Percentiles rank a stretch among this genome's conserved stretches.
phyloP scores from a whole-genome alignment of 2,888 invertebrate genomes.

The Yponomeuta evonymella region DNA sequence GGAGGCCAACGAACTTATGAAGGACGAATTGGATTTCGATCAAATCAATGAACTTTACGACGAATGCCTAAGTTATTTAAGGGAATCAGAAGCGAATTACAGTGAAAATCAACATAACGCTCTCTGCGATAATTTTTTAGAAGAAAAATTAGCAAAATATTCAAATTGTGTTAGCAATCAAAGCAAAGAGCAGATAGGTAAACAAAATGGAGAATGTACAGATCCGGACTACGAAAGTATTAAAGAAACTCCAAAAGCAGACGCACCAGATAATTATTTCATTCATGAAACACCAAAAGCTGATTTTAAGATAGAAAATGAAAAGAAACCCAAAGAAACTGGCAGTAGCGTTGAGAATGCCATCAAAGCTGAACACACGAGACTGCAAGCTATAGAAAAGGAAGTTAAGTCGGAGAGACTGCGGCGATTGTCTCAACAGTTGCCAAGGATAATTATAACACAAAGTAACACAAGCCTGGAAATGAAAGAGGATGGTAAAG shows the following conservation, averaged over 20 bases:
- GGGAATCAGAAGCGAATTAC: slow-evolving; percentile 19
- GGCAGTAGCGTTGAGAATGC: not conserved
- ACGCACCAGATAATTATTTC: slow-evolving; percentile 18
- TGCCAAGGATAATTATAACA: slow-evolving; percentile 64
- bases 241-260: slow-evolving; percentile 25
- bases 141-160: not conserved
- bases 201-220: not conserved
- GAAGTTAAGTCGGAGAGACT: slow-evolving; percentile 51
- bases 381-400: slow-evolving; percentile 32
- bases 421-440: slow-evolving; percentile 51
- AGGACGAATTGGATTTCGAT: slow-evolving; percentile 36
- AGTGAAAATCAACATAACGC: not conserved
- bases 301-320: slow-evolving; percentile 47
- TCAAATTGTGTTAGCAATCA: not conserved
- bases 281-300: slow-evolving; percentile 28
- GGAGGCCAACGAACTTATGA: slow-evolving; percentile 1
- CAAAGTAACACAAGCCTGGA: slow-evolving; percentile 54
- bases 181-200: not conserved
- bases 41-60: slow-evolving; percentile 58
- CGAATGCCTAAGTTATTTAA: slow-evolving; percentile 58
- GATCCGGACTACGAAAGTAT: not conserved
- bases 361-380: slow-evolving; percentile 2
- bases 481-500: slow-evolving; percentile 25
- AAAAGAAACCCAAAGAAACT: slow-evolving; percentile 29
- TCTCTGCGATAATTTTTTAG: not conserved